Evolutionary conservation across 2,113 vertebrate species (phyloP), one percentile per base, ranked within the genome.

Genomic region (Echinops telfairi): DNA sequence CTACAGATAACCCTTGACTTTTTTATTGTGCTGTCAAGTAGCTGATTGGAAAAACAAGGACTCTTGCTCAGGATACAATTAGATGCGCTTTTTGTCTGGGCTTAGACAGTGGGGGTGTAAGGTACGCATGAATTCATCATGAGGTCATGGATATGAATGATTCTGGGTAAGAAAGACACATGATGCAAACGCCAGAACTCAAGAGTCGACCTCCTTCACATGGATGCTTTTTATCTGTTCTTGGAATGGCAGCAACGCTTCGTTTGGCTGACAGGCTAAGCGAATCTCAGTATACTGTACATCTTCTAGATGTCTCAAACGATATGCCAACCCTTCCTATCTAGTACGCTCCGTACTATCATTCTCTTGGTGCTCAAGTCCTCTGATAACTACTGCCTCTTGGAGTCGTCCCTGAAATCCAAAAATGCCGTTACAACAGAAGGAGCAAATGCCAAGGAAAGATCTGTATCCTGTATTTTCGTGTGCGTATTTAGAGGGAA

Each of bases 71-170:
- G 38, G 20, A 86, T 62, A 62, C 0, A 31, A 89, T 82, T 53
- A 8, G 31, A 66, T 9, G 40, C 31, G 53, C 70, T 62, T 86
- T 84, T 78, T 68, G 57, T 62, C 53, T 89, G 60, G 62, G 40
- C 31, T 83, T 88, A 60, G 5, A 94, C 0, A 81, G 87, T 33
- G 91, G 3, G 86, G 14, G 92, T 88, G 1, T 90, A 87, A 57
- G 70, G 97, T 97, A 83, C 88, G 17, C 79, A n/a, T 82, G 15
- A 90, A 96, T 97, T 94, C 93, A 88, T 80, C 96, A 93, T 86
- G 77, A 22, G 95, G 47, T 25, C 17, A 68, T 1, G 79, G 40
- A 60, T 60, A 6, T 0, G 53, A 86, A 89, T 31, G n/a, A 53
- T 15, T 0, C 62, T 90, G 17, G 83, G 19, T 70, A 90, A 33